Base-by-base conservation (phyloP, 2,797 vertebrate species). In the Gymnothorax javanicus region DNA sequence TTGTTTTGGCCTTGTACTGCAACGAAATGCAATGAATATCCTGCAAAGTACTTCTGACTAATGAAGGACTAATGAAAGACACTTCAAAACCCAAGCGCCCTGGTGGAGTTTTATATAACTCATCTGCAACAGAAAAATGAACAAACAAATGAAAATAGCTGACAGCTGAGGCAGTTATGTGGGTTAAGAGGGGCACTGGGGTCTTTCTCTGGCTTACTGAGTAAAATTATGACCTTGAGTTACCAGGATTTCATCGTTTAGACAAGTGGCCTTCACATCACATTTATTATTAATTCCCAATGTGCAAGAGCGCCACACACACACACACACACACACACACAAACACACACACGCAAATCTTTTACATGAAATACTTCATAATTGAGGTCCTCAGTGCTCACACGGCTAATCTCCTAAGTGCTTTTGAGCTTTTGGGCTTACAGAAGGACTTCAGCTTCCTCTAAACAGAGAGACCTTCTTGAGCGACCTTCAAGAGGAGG, bases 401-500 rank as follows among this genome's bases (percentile, higher is more conserved):
- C 67, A 25, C 9, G 1, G 67, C 67, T 69, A 27, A 69, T 25
- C 67, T 69, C 27, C 7, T 73, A 33, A 73, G 69, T 33, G 27
- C 69, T 73, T 73, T 12, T 33, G 25, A 33, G 69, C 8, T 33
- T 33, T 4, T 27, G 69, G 33, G 69, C 25, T 27, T 73, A 73
- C 27, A 73, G 25, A 73, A 73, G 27, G 11, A 73, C 69, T 73
- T 73, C 11, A 43, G 69, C 27, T 73, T 73, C 69, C 11, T 73
- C 69, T 73, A 27, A 73, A 73, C 69, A 33, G 25, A 73, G 73
- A 84, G 90, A 91, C 89, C 87, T 91, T 89, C 88, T 89, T 69
- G 86, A 93, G 92, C 91, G 91, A 90, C 82, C 88, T 33, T 54
- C 7, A 69, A 13, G 25, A 27, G 25, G 4, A 11, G 27, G 27